phyloP scores from a whole-genome alignment of 2,113 vertebrate species.

The Chascanopsetta lugubris region DNA sequence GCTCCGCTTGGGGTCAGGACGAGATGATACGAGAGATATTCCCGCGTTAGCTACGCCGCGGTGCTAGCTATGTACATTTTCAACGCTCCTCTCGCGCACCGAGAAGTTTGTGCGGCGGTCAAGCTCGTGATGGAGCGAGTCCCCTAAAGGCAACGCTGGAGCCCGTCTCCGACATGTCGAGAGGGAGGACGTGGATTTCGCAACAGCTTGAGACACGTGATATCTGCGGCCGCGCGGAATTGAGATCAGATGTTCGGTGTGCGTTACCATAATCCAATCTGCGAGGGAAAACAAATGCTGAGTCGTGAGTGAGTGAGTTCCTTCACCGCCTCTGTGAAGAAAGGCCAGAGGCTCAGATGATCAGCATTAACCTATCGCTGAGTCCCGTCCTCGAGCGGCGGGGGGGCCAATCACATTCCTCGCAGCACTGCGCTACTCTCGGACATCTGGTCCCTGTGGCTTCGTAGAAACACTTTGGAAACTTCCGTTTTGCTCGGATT shows the following conservation, averaged over 20 bases:
- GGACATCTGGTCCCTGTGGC: constrained; percentile 22
- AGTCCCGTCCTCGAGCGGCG: too few relatives aligned
- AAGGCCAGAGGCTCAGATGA: constrained; percentile 39
- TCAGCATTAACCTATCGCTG: constrained; percentile 38
- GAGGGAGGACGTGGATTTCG: constrained; percentile 47
- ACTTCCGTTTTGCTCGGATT: too few relatives aligned
- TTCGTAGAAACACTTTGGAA: too few relatives aligned
- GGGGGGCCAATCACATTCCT: too few relatives aligned
- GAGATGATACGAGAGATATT: constrained; percentile 38
- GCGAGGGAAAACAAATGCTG: constrained; percentile 48
- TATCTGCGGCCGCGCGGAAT: constrained; percentile 45
- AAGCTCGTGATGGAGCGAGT: constrained; percentile 12
- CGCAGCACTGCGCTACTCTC: too few relatives aligned
- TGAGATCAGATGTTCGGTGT: constrained; percentile 62
- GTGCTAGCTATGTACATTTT: background rate
- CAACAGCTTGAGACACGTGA: constrained; percentile 45
- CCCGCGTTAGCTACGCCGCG: constrained; percentile 9
- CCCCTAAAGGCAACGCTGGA: constrained; percentile 20
- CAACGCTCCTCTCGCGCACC: background rate
- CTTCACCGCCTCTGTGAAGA: constrained; percentile 25
- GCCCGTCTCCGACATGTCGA: constrained; percentile 22
- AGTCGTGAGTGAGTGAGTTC: constrained; percentile 28
- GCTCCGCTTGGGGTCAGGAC: constrained; percentile 29
- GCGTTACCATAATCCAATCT: constrained; percentile 66
- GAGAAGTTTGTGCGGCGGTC: constrained; percentile 14